Percentiles rank a stretch among this genome's conserved stretches.
Evolutionary conservation across 2,888 invertebrate species (phyloP).

Genomic region (Tenodera sinensis): DNA sequence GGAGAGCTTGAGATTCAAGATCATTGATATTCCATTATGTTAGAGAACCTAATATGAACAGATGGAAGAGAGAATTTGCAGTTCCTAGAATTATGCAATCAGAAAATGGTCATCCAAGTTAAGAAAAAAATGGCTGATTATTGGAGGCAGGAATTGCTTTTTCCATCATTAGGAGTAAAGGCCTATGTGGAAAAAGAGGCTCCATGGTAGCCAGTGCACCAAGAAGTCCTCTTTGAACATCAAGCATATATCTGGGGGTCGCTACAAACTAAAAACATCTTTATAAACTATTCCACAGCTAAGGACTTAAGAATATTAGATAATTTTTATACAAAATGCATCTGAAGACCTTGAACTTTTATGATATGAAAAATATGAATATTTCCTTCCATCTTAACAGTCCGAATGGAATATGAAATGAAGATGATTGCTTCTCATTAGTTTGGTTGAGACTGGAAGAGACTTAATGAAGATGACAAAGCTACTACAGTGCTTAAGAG

Average conservation of each 20-base stretch:
- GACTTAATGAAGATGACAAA: neutral
- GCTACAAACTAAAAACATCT: slow-evolving; percentile 1
- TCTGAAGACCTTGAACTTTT: neutral
- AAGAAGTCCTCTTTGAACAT: neutral
- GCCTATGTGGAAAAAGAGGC: neutral
- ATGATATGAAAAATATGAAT: neutral
- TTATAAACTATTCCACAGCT: neutral
- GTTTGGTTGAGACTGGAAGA: neutral
- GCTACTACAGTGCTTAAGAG: neutral
- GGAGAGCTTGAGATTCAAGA: neutral
- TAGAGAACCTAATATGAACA: neutral
- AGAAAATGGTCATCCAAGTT: neutral
- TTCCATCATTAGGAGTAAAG: slow-evolving; percentile 11
- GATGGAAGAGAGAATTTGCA: neutral
- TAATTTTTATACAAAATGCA: neutral
- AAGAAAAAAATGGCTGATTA: neutral
- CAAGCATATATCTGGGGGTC: neutral
- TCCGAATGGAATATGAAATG: neutral
- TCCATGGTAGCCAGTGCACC: neutral
- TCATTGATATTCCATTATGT: neutral
- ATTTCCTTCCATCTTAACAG: slow-evolving; percentile 2
- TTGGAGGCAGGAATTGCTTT: neutral
- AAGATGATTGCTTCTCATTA: neutral
- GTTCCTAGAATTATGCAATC: neutral
- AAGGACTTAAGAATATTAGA: neutral